Base-by-base conservation (phyloP, 2,888 invertebrate genomes). In the Morinoia aosen region DNA sequence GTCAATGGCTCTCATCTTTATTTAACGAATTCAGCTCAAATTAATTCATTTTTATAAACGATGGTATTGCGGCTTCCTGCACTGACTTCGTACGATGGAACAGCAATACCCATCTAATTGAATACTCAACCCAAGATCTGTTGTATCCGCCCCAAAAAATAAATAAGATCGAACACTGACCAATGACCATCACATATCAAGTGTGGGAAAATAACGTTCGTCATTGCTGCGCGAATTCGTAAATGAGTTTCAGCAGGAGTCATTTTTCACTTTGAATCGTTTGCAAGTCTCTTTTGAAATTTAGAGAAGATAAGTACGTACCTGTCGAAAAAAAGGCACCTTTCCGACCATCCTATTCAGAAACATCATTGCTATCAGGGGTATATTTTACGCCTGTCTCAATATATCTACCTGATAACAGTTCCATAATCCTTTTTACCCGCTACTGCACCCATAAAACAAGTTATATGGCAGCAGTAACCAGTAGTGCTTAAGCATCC, bases 321-420 rank as follows among this genome's bases (percentile, higher is more conserved):
- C 93, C 93, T 93, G 93, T 57, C 93, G 33, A 93, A 93, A 93
- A 57, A 93, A 93, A 93, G 56, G 93, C 93, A 57, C 33, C 57
- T 93, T 57, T 56, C 58, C 25, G 93, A 57, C 93, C 93, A 39
- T 57, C 57, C 93, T 57, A 93, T 93, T 93, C 93, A 93, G 57
- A 93, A 33, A 57, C 93, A 93, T 93, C 93, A 93, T 93, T 93
- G 57, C 93, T 93, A 93, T 93, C 93, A 93, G 57, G 48, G 93
- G 93, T 48, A 93, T 93, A 93, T 93, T 93, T 93, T 93, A 93
- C 93, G 93, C 93, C 93, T 93, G 93, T 93, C 93, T 93, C 93
- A 56, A 93, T 93, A 93, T 93, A 93, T 93, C 93, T 93, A 93
- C 93, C 57, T 57, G 93, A 93, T 93, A 93, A 93, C 93, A 93